Base-by-base conservation (phyloP, 2,113 vertebrate genomes). In the Microcebus griseorufus region DNA sequence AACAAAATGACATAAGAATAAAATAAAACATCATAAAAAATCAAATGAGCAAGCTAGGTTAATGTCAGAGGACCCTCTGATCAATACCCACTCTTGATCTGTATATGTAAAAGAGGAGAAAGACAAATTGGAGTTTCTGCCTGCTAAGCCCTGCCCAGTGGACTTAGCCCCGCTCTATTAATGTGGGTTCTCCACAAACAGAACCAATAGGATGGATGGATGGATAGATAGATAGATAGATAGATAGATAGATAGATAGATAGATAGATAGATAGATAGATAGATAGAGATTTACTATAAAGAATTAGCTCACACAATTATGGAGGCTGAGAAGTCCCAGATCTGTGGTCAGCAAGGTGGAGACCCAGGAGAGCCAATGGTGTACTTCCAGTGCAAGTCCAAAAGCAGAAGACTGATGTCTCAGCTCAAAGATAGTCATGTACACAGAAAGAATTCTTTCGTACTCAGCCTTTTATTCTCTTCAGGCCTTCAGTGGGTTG, bases 1-100 rank as follows among this genome's bases (percentile, higher is more conserved):
- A 90, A 76, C 75, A 78, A 94, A 92, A 84, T 29, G 48, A 55
- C 69, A 58, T 58, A 82, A 75, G 45, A 88, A 81, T 55, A 78
- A 85, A 93, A 82, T 29, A 73, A 89, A 75, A 48, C 45, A 75
- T 42, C 32, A 53, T 60, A 18, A 90, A 94, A 48, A 72, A 82
- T 67, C 53, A 96, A 84, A 94, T 83, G 73, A 39, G 12, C 39
- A 80, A 48, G 5, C 42, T 37, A 73, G 14, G 86, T 86, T 34
- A 90, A 82, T 51, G 51, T 70, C 84, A 85, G 53, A 97, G 69
- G 62, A 62, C 55, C 2, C 25, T 78, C 18, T 75, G 48, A 48
- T 81, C 88, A 58, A 88, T 62, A 84, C 58, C 34, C 7, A 69
- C 48, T n/a, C 58, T 89, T 48, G 48, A 42, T 92, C 42, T 72